phyloP scores from a whole-genome alignment of 2,113 vertebrate genomes.

The Gallinago jamesoni region DNA sequence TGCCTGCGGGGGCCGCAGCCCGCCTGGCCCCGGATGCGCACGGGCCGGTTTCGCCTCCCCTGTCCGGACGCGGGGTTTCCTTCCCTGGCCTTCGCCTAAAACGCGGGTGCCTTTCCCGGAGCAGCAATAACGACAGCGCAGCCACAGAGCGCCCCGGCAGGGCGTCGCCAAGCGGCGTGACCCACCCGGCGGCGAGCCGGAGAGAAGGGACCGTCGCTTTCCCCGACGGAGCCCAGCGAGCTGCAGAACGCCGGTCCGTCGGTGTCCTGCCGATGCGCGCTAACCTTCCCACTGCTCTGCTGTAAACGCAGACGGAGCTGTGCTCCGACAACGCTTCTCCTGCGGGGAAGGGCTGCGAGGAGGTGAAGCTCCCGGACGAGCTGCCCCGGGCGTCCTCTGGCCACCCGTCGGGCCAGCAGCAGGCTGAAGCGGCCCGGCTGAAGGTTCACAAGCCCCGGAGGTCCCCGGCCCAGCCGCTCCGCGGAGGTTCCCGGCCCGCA shows the following conservation, averaged over 20 bases:
- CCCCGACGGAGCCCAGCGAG: not conserved
- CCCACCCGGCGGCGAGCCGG: not conserved
- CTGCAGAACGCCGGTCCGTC: not conserved
- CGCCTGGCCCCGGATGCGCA: not conserved
- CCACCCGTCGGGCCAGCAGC: not conserved
- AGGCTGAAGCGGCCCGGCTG: not conserved
- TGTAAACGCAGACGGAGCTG: not conserved
- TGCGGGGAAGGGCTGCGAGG: not conserved
- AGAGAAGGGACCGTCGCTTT: not conserved
- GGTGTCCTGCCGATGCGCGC: not conserved
- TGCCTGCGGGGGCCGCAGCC: not conserved
- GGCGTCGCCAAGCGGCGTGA: not conserved
- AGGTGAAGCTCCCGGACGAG: not conserved
- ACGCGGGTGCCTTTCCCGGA: not conserved
- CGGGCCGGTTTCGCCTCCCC: not conserved
- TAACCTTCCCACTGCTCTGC: not conserved
- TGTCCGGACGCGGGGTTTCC: not conserved
- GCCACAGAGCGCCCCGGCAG: not conserved
- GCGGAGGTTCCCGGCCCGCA: not conserved
- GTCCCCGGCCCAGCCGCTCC: too few species aligned
- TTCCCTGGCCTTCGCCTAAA: not conserved
- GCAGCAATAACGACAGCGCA: not conserved
- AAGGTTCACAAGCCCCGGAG: not conserved
- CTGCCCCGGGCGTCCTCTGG: not conserved
- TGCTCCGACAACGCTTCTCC: not conserved